Conservation (phyloP, 2,797 vertebrate genomes). For the Falco concolor region DNA sequence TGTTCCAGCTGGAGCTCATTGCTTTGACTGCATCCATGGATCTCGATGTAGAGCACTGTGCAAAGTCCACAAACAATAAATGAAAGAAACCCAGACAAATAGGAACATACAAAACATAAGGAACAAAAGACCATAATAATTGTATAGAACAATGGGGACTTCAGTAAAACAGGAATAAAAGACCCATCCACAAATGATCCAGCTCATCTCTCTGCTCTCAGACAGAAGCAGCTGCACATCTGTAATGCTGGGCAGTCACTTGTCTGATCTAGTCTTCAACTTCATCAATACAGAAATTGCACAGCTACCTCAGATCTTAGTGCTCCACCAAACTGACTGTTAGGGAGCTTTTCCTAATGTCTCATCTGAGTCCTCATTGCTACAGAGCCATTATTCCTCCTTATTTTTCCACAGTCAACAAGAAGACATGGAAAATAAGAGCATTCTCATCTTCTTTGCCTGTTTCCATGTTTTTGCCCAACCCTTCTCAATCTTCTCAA, state of each 20-base stretch:
- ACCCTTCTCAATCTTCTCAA: background rate
- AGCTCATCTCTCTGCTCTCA: rapidly evolving
- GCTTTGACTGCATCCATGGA: background rate
- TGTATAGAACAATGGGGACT: background rate
- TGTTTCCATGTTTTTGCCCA: background rate
- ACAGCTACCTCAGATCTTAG: background rate
- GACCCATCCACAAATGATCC: background rate
- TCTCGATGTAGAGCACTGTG: background rate
- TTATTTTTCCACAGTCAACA: background rate
- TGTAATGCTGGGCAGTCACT: background rate
- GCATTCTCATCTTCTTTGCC: background rate
- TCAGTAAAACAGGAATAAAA: background rate
- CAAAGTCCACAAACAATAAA: background rate
- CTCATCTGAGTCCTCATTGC: background rate
- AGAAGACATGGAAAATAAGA: background rate
- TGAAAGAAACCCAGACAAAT: background rate
- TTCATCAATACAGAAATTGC: background rate
- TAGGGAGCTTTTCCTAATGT: background rate
- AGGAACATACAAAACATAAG: background rate
- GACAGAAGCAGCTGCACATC: background rate
- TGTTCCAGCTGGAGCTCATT: background rate
- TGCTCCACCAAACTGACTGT: background rate
- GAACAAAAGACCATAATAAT: background rate
- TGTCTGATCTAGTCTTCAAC: background rate
- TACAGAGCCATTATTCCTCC: background rate